Evolutionary conservation across 2,113 vertebrate genomes (phyloP).

Genomic region (Toxotes chatareus): DNA sequence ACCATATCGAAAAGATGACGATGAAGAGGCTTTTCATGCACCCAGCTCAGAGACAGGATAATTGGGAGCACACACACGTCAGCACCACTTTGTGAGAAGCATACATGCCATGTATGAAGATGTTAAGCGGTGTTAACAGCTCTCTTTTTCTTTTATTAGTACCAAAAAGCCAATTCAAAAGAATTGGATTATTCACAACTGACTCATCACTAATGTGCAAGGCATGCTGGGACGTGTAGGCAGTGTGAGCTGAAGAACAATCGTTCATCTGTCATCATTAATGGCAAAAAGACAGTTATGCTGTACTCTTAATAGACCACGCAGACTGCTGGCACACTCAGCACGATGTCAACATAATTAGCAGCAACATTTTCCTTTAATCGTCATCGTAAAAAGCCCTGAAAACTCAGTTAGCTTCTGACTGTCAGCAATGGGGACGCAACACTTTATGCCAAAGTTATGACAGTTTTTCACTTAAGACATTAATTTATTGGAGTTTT

Average conservation of each 20-base stretch:
- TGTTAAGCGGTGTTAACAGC: background rate
- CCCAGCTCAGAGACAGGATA: background rate
- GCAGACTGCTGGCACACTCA: background rate
- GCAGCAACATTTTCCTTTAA: constrained; percentile 8
- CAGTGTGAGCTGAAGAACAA: constrained; percentile 22
- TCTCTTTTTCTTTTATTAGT: background rate
- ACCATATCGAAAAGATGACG: constrained; percentile 4
- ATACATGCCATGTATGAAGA: background rate
- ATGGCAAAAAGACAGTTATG: constrained; percentile 8
- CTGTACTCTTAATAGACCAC: background rate
- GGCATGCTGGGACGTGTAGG: constrained; percentile 59
- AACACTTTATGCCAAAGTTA: background rate
- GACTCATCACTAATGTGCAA: constrained; percentile 42
- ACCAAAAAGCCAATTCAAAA: background rate
- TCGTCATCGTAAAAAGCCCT: background rate
- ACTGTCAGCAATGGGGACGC: too few species aligned
- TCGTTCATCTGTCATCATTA: constrained; percentile 1
- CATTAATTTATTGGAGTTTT: background rate
- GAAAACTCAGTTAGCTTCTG: background rate
- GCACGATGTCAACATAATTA: background rate
- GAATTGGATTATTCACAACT: constrained; percentile 27
- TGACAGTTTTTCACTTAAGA: background rate
- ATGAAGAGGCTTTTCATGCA: constrained; percentile 29
- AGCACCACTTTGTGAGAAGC: background rate
- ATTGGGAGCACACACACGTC: background rate